These are phyloP conservation scores for Astreopora myriophthalma DNA, from an alignment of 64 coral and sea anemone genomes.

Conservation along the genomic window DNA sequence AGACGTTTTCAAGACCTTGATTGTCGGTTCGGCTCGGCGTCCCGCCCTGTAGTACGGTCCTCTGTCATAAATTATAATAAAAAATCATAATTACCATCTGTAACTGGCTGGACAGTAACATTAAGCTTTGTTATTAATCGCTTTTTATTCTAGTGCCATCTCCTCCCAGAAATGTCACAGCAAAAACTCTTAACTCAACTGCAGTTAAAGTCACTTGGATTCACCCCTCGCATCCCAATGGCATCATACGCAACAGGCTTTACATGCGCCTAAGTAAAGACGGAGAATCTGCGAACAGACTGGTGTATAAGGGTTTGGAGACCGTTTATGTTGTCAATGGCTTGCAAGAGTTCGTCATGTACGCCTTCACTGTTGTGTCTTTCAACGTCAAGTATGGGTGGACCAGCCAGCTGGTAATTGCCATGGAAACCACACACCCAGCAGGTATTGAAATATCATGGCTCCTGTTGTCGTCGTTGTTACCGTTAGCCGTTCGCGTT, in stretches of 20 bases:
- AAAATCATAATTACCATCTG: no score
- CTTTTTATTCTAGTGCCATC: slow-evolving; percentile 22
- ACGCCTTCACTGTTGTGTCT: slow-evolving; percentile 12
- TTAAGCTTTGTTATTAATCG: background rate
- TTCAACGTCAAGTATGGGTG: slow-evolving; percentile 9
- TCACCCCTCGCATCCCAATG: background rate
- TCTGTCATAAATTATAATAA: no score
- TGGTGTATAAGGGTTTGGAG: background rate
- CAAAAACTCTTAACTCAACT: slow-evolving; percentile 30
- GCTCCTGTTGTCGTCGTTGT: no score
- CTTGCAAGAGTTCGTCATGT: slow-evolving; percentile 8
- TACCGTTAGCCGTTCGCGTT: no score
- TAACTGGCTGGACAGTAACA: no score
- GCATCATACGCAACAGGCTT: background rate
- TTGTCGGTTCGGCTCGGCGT: no score
- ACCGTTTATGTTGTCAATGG: background rate
- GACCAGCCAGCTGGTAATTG: slow-evolving; percentile 12
- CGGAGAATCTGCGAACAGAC: background rate
- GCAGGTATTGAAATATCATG: no score
- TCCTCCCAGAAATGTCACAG: slow-evolving; percentile 33
- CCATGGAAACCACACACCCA: background rate
- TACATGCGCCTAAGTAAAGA: background rate
- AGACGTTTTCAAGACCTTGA: no score
- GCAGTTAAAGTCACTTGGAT: slow-evolving; percentile 29
- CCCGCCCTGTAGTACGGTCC: no score